Evolutionary conservation across 2,113 vertebrate species (phyloP), one percentile per base, ranked within the genome.

Genomic region (Probosciger aterrimus): DNA sequence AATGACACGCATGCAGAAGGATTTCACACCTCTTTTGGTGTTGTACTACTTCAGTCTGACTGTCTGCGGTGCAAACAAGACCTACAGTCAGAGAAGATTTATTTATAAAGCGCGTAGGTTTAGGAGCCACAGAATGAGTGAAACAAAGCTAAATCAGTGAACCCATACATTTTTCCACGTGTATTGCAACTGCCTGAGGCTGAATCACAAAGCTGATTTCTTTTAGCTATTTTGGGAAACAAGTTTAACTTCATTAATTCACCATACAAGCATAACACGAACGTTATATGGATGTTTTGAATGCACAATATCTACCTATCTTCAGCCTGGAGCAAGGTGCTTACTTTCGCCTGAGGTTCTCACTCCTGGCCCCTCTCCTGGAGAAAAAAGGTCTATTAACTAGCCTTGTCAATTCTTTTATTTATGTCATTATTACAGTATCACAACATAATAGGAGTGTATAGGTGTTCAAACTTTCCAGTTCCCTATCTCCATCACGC

Each of bases 81-180:
- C 70, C 39, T 80, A 71, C 33, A 82, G 81, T 39, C 76, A 86
- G 86, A 73, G 79, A 67, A 80, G 6, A 74, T 55, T 82, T 95
- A 93, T 95, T 93, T 94, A 87, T 82, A 82, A 89, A 93, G 37
- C 18, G 35, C 1, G 50, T 93, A 85, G 93, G 74, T 47, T 94
- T 93, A 60, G 65, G 30, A 96, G 47, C 10, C 65, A 60, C 41
- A 71, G 52, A 78, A 74, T 64, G 46, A 84, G 69, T 4, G 57
- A 93, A 92, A 94, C 43, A 95, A 87, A 95, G 46, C 17, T 59
- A 10, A 39, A 84, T 20, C 68, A 18, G 28, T 5, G 11, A 92
- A 73, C 33, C 31, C 30, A 50, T 84, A 18, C 15, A n/a, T 79
- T 92, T 92, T 41, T 55, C 43, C 30, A 46, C 4, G 1, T 37